A percentile compares a stretch with the other conserved stretches of the same genome.
phyloP scores from a whole-genome alignment of 2,797 vertebrate species.

The Lagocephalus sceleratus region DNA sequence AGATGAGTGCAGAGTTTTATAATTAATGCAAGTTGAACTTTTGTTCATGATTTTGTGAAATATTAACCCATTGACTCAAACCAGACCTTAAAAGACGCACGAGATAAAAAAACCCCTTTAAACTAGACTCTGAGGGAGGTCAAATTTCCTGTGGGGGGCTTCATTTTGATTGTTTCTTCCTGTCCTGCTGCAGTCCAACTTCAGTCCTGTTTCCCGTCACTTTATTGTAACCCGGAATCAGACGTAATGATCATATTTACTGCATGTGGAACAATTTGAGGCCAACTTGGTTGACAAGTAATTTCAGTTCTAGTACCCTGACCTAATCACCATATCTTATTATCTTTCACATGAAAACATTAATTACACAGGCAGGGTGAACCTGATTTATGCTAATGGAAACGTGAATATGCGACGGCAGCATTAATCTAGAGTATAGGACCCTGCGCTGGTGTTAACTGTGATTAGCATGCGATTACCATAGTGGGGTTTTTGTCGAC shows the following conservation, averaged over 20 bases:
- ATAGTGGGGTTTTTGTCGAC: slow-evolving; percentile 70
- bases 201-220: slow-evolving; percentile 61
- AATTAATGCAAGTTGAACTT: no score
- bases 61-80: no score
- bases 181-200: slow-evolving; percentile 38
- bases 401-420: slow-evolving; percentile 77
- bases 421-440: slow-evolving; percentile 78
- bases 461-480: slow-evolving; percentile 79
- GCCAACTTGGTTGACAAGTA: slow-evolving; percentile 67
- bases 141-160: no score
- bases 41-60: no score
- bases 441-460: slow-evolving; percentile 75
- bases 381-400: slow-evolving; percentile 79
- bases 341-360: slow-evolving; percentile 78
- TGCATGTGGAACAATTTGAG: slow-evolving; percentile 58
- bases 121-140: no score
- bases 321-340: slow-evolving; percentile 81
- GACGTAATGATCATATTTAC: slow-evolving; percentile 62
- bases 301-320: slow-evolving; percentile 73
- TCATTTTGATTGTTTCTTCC: no score
- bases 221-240: slow-evolving; percentile 56
- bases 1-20: no score
- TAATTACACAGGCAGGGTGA: slow-evolving; percentile 78
- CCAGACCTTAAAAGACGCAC: no score
- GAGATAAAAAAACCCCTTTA: no score